Evolutionary conservation across 1,140 invertebrate species (phyloP), one percentile per base, ranked within the genome.

Genomic region (Parasteatoda tepidariorum): DNA sequence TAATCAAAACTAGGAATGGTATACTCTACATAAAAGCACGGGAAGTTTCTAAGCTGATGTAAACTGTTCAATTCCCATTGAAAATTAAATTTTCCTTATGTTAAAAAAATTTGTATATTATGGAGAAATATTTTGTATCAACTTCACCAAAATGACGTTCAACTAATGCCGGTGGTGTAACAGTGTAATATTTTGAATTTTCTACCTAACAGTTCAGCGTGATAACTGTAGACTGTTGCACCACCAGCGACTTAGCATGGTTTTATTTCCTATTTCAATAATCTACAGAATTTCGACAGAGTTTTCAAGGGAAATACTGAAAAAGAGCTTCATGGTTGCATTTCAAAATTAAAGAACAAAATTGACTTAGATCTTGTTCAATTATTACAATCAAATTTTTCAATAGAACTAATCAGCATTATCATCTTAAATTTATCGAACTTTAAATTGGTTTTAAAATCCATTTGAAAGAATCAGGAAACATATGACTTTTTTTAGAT

Each of bases 1-100:
- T 83, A 83, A 83, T 83, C 81, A 83, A 83, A 83, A 83, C 81
- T 73, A 66, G 81, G 70, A 33, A 48, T n/a, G 22, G 48, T 82
- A 18, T 41, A 66, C 55, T 30, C 24, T 59, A 48, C 4, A 48
- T 9, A 13, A 9, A 31, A 33, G 33, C 73, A 75, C n/a, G 22
- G 22, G 31, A 9, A 22, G 9, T 57, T 34, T 59, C n/a, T 48
- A 18, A 48, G 38, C 38, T 48, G 9, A 13, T 48, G 18, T 13
- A 48, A 48, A 9, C 18, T 48, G 38, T 48, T 48, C 18, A 48
- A 48, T 48, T 9, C n/a, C 38, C 9, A 18, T 1, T 48, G 38
- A 48, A 2, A 13, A 18, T 18, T 13, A 48, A 9, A 48, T 13
- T 48, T 48, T 13, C 9, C 18, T 48, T 48, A 48, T 48, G 18